Conservation (phyloP, 2,888 invertebrate species). For the Tetragonula carbonaria region DNA sequence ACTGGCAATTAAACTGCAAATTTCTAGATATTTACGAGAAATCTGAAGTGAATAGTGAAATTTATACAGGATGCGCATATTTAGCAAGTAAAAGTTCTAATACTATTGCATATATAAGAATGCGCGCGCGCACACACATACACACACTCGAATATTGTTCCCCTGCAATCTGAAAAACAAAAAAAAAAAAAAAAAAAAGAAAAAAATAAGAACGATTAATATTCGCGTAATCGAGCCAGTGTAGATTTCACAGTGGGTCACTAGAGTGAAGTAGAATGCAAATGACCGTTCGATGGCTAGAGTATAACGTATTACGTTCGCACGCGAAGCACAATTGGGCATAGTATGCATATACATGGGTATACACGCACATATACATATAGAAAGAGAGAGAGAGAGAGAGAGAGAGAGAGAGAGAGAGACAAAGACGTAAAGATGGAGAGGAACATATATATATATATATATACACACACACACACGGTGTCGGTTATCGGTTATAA, state of each 20-base stretch:
- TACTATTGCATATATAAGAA: too few relatives aligned
- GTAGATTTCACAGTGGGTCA: background rate
- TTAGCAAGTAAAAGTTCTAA: too few relatives aligned
- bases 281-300: constrained; percentile 8
- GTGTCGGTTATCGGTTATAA: constrained; percentile 63
- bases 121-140: too few relatives aligned
- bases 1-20: too few relatives aligned
- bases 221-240: background rate
- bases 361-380: background rate
- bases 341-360: background rate
- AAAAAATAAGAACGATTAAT: background rate
- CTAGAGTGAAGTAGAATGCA: background rate
- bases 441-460: background rate
- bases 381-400: background rate
- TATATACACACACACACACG: background rate
- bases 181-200: too few relatives aligned
- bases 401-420: background rate
- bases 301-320: constrained; percentile 6
- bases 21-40: too few relatives aligned
- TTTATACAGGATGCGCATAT: too few relatives aligned
- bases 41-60: too few relatives aligned
- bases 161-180: too few relatives aligned
- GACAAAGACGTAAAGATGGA: background rate
- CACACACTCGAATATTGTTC: too few relatives aligned
- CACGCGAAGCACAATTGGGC: constrained; percentile 42